Conservation (phyloP, 2,113 vertebrate genomes). For the Oryzias woworae region DNA sequence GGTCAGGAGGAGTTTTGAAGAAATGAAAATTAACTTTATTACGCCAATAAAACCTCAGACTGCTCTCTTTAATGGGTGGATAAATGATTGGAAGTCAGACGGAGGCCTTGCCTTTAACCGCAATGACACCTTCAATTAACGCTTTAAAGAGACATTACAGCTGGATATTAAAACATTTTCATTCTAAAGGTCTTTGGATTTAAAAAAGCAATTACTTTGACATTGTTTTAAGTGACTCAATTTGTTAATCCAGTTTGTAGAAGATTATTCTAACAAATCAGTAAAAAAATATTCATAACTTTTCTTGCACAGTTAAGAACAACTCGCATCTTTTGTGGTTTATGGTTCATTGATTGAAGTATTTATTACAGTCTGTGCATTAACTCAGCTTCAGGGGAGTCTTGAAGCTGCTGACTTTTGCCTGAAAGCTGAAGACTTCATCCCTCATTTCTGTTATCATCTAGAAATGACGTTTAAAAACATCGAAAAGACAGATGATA, state of each 20-base stretch:
- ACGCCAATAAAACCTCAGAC: conserved; percentile 77
- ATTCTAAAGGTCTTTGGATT: conserved; percentile 20
- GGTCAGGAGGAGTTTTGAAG: conserved; percentile 75
- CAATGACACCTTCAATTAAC: conserved; percentile 74
- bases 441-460: too few species aligned
- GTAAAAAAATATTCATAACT: not conserved
- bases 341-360: too few species aligned
- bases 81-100: conserved; percentile 77
- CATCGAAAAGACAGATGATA: too few species aligned
- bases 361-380: too few species aligned
- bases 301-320: not conserved
- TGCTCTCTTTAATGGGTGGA: conserved; percentile 80
- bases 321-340: too few species aligned
- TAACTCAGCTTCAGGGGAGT: too few species aligned
- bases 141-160: conserved; percentile 66
- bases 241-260: conserved; percentile 14
- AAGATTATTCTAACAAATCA: conserved; percentile 18
- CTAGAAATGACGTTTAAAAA: too few species aligned
- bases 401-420: too few species aligned
- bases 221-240: not conserved
- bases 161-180: conserved; percentile 33
- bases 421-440: too few species aligned
- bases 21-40: conserved; percentile 79
- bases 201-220: conserved; percentile 7
- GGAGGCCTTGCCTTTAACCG: conserved; percentile 74